Evolutionary conservation across 1,140 invertebrate species (phyloP), one percentile per base, ranked within the genome.

Genomic region (Gonioctena quinquepunctata): DNA sequence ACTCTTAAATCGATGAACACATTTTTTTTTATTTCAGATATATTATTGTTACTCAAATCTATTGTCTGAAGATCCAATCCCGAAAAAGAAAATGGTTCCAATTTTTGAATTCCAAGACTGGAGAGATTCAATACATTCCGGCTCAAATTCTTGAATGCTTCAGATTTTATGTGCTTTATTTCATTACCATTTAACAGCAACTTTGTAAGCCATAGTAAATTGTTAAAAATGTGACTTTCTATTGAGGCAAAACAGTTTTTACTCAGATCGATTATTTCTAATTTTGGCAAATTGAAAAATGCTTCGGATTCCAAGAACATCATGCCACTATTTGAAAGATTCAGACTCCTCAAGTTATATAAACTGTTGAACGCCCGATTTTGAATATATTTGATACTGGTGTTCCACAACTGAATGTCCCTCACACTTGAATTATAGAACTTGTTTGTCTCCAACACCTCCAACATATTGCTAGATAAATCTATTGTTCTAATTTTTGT

Each of bases 31-130:
- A 56, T 23, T 19, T 19, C 22, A 21, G 52, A 21, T 21, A 56
- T 56, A 56, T 56, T 56, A 23, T 56, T 56, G 22, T 56, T 19
- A n/a, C 18, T 19, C 52, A 56, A 56, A 19, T 42, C 33, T 56
- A 56, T 21, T 8, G 0, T 56, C 7, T 2, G 4, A 21, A n/a
- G 11, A 1, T 8, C 4, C 11, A 21, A 3, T 21, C 22, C 22
- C 16, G 11, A 19, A 21, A 56, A 56, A 13, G 52, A 19, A 56
- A 21, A 21, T 56, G 52, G 22, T 56, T 56, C 52, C 3, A 56
- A 11, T 19, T 13, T 18, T 18, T 19, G 4, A 18, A 56, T 56
- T 6, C 6, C 11, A 56, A 56, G 18, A 56, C 22, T 19, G 21
- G 52, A 56, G 18, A 56, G 22, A 19, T 56, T 23, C 5, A 56